Evolutionary conservation across 2,888 invertebrate genomes (phyloP), one percentile per base, ranked within the genome.

Genomic region (Drosophila mulleri): DNA sequence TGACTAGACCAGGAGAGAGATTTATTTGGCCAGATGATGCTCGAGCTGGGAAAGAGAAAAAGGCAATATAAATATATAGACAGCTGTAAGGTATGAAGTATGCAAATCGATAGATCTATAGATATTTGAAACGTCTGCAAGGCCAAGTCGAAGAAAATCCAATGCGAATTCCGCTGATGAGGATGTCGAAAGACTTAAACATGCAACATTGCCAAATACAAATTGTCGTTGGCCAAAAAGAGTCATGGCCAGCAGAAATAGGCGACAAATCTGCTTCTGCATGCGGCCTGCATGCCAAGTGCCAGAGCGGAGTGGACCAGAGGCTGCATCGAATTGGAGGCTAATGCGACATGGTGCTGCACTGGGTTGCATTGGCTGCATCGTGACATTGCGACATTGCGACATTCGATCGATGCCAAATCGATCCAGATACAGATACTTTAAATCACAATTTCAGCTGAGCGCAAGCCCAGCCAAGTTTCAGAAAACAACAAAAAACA

Each of bases 351-450:
- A 50, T 52, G 54, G 68, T 66, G 11, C 32, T 67, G 70, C 80
- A 83, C 80, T 35, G 32, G 56, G 32, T 14, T 52, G 58, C 48
- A 48, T 48, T 67, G 56, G 71, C 65, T 67, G 71, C 81, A 78
- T 86, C 66, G 67, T 59, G 66, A 72, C 78, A 75, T 67, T 64
- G 78, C 82, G 78, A 83, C 88, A 88, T 88, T 71, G 78, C 82
- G 81, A 83, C 88, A 88, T 88, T 71, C 89, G 81, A 86, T 84
- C 79, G 80, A 80, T 83, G 81, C 80, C 90, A 88, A 89, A 88
- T 88, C 90, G 90, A 87, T 87, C 87, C 78, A 87, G 90, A 87
- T 88, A 88, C 87, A 87, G 88, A 89, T 86, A 86, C 90, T 88
- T 90, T 89, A 83, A 90, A 80, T 80, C 90, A 89, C 87, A 86